Conservation (phyloP, 2,113 vertebrate species). For the Psilopsiagon aurifrons region DNA sequence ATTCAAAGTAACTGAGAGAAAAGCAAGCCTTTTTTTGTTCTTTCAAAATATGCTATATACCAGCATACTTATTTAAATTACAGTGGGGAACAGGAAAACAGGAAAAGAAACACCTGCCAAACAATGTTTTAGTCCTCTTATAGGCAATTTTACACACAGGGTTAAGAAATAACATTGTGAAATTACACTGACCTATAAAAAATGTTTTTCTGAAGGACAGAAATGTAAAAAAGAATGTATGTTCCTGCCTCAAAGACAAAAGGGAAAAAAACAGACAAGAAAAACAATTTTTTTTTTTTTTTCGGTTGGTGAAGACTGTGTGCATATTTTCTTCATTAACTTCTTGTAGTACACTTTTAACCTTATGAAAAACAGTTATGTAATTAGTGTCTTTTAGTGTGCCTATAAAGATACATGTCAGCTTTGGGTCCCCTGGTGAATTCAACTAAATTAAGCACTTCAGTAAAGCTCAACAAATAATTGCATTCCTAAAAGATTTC, state of each 20-base stretch:
- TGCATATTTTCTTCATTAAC: background rate
- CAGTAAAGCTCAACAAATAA: background rate
- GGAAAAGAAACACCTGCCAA: background rate
- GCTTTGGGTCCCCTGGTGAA: background rate
- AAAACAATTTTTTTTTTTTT: background rate
- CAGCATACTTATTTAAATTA: background rate
- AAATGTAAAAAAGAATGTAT: background rate
- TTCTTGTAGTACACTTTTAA: background rate
- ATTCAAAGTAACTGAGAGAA: background rate
- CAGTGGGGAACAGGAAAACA: background rate
- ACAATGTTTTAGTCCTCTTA: background rate
- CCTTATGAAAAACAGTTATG: background rate
- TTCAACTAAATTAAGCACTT: background rate
- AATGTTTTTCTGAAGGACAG: background rate
- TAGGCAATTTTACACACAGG: background rate
- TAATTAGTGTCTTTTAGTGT: background rate
- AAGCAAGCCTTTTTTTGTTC: background rate
- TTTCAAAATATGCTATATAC: background rate
- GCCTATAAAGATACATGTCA: background rate
- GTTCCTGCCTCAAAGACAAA: background rate
- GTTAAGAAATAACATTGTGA: background rate
- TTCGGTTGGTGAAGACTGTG: background rate
- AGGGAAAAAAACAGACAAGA: fast-evolving
- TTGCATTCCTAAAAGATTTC: background rate
- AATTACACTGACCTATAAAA: background rate